phyloP scores from a whole-genome alignment of 2,113 vertebrate species.

The Aythya baeri region DNA sequence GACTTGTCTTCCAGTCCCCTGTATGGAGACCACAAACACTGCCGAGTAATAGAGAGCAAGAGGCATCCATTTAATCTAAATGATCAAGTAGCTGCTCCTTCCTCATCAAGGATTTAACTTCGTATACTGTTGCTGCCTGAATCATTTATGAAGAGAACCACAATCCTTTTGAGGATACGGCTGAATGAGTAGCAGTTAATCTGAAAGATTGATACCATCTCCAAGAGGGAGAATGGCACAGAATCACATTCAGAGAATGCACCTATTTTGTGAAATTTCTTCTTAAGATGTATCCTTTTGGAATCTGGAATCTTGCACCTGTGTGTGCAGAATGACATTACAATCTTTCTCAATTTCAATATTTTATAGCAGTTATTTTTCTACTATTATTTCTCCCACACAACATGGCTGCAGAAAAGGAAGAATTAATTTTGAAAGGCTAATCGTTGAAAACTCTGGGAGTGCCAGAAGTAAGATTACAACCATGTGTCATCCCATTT shows the following conservation, averaged over 20 bases:
- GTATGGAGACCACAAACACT: background rate
- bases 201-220: background rate
- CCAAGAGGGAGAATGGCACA: background rate
- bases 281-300: background rate
- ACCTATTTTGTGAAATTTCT: constrained; percentile 14
- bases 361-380: background rate
- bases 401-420: background rate
- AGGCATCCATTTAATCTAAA: background rate
- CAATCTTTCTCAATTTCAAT: background rate
- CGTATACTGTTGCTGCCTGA: constrained; percentile 19
- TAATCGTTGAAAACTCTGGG: background rate
- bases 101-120: background rate
- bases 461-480: background rate
- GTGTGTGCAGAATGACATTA: background rate
- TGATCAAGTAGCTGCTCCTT: background rate
- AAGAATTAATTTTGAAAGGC: background rate
- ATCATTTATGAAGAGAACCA: constrained; percentile 50
- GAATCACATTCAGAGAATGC: background rate
- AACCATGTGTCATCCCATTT: background rate
- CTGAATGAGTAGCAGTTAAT: constrained; percentile 26
- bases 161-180: background rate
- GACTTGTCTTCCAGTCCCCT: background rate
- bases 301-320: background rate
- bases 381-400: background rate
- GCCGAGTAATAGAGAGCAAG: background rate